Percentiles rank a stretch among this genome's conserved stretches.
These are phyloP conservation scores for Urocitellus parryii DNA, from an alignment of 2,113 vertebrate species.

Conservation along the genomic window DNA sequence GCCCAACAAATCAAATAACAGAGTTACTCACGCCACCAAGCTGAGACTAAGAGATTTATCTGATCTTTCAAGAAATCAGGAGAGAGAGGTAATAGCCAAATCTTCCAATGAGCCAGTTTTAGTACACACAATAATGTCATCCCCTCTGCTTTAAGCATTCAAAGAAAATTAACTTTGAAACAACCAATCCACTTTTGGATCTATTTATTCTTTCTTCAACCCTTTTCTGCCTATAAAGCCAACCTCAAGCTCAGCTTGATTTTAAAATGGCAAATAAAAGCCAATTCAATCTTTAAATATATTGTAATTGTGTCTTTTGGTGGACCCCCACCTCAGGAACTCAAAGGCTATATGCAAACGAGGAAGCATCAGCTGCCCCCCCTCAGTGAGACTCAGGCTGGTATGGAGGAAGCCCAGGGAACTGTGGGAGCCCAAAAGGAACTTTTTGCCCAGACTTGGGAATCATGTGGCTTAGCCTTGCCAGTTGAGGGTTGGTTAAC, in stretches of 20 bases:
- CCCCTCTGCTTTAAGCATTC: background rate
- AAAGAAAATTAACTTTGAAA: background rate
- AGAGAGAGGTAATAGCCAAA: background rate
- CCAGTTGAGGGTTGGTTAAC: background rate
- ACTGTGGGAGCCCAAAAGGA: background rate
- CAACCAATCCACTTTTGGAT: background rate
- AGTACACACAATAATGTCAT: background rate
- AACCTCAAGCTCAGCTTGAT: background rate
- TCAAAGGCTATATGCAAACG: background rate
- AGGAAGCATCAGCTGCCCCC: background rate
- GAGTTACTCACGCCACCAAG: background rate
- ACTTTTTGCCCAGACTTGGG: background rate
- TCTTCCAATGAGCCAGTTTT: background rate
- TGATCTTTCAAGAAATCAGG: background rate
- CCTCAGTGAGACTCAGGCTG: background rate
- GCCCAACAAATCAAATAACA: background rate
- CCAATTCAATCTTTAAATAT: background rate
- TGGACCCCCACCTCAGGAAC: background rate
- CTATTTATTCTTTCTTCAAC: background rate
- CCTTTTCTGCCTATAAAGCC: background rate
- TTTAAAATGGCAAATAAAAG: conserved; percentile 24
- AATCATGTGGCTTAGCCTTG: background rate
- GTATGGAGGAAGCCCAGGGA: background rate
- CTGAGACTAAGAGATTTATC: background rate
- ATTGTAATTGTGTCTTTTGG: background rate